phyloP scores from a whole-genome alignment of 2,797 vertebrate genomes.

The Tapirus indicus region DNA sequence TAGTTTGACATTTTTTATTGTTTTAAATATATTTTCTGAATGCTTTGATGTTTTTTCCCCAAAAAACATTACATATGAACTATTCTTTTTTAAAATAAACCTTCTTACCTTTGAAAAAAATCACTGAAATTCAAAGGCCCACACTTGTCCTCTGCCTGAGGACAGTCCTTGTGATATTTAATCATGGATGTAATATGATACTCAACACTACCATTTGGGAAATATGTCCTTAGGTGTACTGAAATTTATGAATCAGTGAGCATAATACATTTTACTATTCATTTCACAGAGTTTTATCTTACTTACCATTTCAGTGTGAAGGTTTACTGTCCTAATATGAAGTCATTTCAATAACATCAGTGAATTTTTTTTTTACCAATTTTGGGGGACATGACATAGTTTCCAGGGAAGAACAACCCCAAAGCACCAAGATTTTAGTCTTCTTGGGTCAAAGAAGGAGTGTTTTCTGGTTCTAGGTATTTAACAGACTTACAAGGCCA shows the following conservation, averaged over 20 bases:
- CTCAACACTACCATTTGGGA: background rate
- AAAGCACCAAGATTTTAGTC: background rate
- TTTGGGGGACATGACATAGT: background rate
- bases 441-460: background rate
- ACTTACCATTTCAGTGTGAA: background rate
- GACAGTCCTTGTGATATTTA: background rate
- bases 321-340: background rate
- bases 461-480: background rate
- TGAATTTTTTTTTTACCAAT: background rate
- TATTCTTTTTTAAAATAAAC: background rate
- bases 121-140: background rate
- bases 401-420: background rate
- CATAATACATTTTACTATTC: background rate
- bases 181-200: background rate
- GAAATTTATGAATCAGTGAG: background rate
- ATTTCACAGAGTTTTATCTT: background rate
- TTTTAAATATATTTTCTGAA: background rate
- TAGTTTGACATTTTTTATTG: background rate
- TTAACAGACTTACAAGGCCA: background rate
- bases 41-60: background rate
- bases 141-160: background rate
- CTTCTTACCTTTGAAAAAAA: background rate
- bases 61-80: background rate
- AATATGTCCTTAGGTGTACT: background rate
- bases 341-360: background rate